Base-by-base conservation (phyloP, 2,113 vertebrate genomes). In the Vimba vimba region DNA sequence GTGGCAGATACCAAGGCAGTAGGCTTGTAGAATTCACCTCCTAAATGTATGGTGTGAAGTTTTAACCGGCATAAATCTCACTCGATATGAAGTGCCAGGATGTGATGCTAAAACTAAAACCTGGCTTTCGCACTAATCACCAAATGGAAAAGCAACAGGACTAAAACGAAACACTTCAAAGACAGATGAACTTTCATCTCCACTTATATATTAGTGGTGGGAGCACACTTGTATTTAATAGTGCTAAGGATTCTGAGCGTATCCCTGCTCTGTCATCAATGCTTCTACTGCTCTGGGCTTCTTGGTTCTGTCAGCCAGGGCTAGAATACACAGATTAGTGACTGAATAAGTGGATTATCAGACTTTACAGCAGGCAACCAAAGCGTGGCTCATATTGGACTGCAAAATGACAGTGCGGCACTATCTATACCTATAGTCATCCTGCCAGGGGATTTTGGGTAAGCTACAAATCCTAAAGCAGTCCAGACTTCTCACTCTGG, bases 291-390 rank as follows among this genome's bases (percentile, higher is more conserved):
- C 86, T 90, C 75, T n/a, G 85, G 85, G 87, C 85, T 87, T 80
- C 86, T 60, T 69, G 74, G 84, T 90, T 87, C 92, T 90, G 92
- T 92, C 93, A 93, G 92, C 91, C 89, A 82, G 91, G 78, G 93
- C 92, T 92, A 93, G 91, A 87, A 93, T 93, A 94, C 93, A 93
- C 93, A 95, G 93, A 95, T 95, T 95, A 95, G 92, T 91, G 91
- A 90, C 90, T 94, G 94, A 95, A 95, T 95, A 95, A 94, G 93
- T 95, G 94, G 94, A 96, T 96, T 94, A 95, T 91, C 92, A 93
- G 92, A 94, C 91, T 94, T 94, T 94, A 93, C 93, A 93, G 94
- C 94, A 88, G 94, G 94, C 94, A 90, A 93, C 95, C 94, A 94
- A 94, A 96, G 93, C 95, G 92, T 93, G 91, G 87, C 93, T 95